Evolutionary conservation across 2,797 vertebrate species (phyloP).

Genomic region (Urocyon cinereoargenteus): DNA sequence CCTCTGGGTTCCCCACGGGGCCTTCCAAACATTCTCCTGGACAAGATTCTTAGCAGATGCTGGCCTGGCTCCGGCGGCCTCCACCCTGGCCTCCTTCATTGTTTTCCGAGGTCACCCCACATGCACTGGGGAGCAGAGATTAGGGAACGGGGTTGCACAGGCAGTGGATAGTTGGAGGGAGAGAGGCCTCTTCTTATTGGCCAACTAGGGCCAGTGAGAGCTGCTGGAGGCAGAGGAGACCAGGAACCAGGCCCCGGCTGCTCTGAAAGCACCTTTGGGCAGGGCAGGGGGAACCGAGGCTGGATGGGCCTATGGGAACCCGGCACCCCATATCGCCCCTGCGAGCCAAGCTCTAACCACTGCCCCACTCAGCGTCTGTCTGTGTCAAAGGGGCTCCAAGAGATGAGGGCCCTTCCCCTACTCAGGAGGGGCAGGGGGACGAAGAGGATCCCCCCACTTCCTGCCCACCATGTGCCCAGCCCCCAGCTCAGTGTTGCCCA

Average conservation of each 20-base stretch:
- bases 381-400: not conserved
- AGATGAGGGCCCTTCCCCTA: not conserved
- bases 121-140: not conserved
- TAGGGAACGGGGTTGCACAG: accelerated
- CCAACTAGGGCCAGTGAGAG: not conserved
- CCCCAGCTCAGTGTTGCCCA: not conserved
- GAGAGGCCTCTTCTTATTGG: not conserved
- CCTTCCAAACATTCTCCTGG: not conserved
- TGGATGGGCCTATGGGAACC: not conserved
- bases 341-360: not conserved
- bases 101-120: not conserved
- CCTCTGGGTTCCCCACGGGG: not conserved
- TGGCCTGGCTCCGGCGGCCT: not conserved
- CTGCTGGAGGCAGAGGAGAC: not conserved
- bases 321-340: not conserved
- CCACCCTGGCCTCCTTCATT: not conserved
- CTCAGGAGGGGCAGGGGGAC: accelerated
- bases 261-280: not conserved
- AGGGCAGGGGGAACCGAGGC: too few species aligned
- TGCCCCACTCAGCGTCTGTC: not conserved
- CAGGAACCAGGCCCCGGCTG: not conserved
- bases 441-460: not conserved
- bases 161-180: not conserved
- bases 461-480: not conserved
- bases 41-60: not conserved